Percentiles rank a stretch among this genome's conserved stretches.
These are phyloP conservation scores for Plectropomus leopardus DNA, from an alignment of 2,113 vertebrate genomes.

Conservation along the genomic window DNA sequence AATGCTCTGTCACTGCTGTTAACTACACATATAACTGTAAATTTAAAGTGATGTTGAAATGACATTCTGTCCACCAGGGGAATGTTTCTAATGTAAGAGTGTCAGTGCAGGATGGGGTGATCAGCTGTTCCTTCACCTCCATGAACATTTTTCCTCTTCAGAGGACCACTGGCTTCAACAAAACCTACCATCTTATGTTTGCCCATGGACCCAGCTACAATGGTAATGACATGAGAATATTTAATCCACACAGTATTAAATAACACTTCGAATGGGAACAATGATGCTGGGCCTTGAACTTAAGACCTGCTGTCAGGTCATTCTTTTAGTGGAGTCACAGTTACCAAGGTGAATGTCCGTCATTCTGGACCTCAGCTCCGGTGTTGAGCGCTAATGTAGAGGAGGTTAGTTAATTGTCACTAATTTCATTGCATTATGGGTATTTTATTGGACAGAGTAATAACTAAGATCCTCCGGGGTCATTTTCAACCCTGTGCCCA, in stretches of 20 bases:
- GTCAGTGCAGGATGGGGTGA: slow-evolving; percentile 60
- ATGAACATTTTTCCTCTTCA: slow-evolving; percentile 72
- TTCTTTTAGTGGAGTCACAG: too few relatives aligned
- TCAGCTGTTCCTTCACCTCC: slow-evolving; percentile 85
- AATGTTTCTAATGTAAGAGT: slow-evolving; percentile 67
- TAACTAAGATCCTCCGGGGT: too few relatives aligned
- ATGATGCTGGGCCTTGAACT: not conserved
- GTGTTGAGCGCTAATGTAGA: too few relatives aligned
- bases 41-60: not conserved
- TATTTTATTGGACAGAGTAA: too few relatives aligned
- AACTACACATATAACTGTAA: too few relatives aligned
- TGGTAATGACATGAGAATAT: slow-evolving; percentile 58
- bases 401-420: too few relatives aligned
- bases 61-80: slow-evolving; percentile 68
- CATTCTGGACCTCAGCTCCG: too few relatives aligned
- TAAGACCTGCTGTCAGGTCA: too few relatives aligned
- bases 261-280: not conserved
- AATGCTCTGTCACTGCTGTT: not conserved
- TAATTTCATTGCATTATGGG: too few relatives aligned
- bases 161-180: slow-evolving; percentile 34
- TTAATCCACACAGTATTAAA: not conserved
- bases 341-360: too few relatives aligned
- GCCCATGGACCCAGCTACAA: slow-evolving; percentile 68
- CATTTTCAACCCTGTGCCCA: too few relatives aligned
- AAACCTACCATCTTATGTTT: slow-evolving; percentile 78